Evolutionary conservation across 2,797 vertebrate genomes (phyloP).

Genomic region (Uromys caudimaculatus): DNA sequence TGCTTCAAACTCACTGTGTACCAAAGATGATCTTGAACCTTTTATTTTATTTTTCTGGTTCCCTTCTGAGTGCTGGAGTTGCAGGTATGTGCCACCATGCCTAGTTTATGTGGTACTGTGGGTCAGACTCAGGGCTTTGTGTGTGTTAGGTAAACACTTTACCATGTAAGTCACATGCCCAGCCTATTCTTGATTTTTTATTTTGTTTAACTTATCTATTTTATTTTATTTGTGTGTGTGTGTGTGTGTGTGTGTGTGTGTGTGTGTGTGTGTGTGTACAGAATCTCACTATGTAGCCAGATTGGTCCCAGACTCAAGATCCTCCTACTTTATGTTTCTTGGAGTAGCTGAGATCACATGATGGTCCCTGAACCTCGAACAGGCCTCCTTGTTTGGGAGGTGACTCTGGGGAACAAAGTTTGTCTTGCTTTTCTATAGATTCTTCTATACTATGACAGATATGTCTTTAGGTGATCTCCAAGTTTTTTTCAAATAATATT

Average conservation of each 20-base stretch:
- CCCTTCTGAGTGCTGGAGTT: not conserved
- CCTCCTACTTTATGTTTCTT: not conserved
- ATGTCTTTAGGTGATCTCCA: conserved; percentile 19
- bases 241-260: not conserved
- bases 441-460: not conserved
- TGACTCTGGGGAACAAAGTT: not conserved
- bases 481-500: conserved; percentile 11
- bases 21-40: not conserved
- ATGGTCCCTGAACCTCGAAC: not conserved
- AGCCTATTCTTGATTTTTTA: not conserved
- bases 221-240: not conserved
- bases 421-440: not conserved
- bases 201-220: not conserved
- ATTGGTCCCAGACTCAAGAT: not conserved
- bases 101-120: not conserved
- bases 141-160: not conserved
- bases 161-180: not conserved
- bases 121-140: not conserved
- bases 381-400: not conserved
- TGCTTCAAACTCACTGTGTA: not conserved
- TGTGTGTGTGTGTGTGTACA: not conserved
- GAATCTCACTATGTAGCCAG: not conserved
- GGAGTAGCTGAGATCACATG: too few species aligned
- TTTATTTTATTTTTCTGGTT: not conserved
- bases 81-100: not conserved